Evolutionary conservation across 2,113 vertebrate species (phyloP), one percentile per base, ranked within the genome.

Genomic region (Lycocorax pyrrhopterus): DNA sequence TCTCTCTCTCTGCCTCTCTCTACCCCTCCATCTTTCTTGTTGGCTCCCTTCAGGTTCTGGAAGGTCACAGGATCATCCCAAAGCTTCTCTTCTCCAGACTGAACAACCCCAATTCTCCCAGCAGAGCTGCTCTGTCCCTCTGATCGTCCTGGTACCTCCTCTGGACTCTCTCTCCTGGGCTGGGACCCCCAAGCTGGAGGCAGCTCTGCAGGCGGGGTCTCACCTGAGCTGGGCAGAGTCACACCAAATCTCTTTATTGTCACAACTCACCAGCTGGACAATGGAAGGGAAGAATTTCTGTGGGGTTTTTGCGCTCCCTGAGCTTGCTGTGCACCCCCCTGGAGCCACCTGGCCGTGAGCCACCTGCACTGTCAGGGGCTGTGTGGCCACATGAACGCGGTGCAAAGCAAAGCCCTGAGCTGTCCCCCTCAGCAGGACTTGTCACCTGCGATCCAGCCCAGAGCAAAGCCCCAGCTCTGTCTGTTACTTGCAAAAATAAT

Each of bases 401-500:
- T 8, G 52, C 47, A 46, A 19, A 83, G 53, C 59, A 30, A 22
- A 66, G 53, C 39, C 6, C 69, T 5, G 29, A 47, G 64, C 22
- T 16, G 27, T 43, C 53, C 20, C 46, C 6, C 44, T 47, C 35
- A 27, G 33, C 76, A 39, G 35, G 44, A 23, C 39, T 23, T 56
- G 35, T 51, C 56, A 64, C 41, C 44, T 8, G 2, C 4, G 33
- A 62, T 20, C 73, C 55, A 32, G 33, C 12, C 35, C 64, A 39
- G 49, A 71, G 84, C 64, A 77, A 60, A 82, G n/a, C 59, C 59
- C 43, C 37, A 62, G 37, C 12, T 69, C n/a, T 73, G 6, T 10
- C 14, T 33, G 21, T 23, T 13, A 6, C 0, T 10, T 0, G 3
- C 20, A 52, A 46, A 78, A 60, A 56, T 30, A 59, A 62, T 4